phyloP scores from a whole-genome alignment of 2,113 vertebrate species.

The Himantopus leucocephalus region DNA sequence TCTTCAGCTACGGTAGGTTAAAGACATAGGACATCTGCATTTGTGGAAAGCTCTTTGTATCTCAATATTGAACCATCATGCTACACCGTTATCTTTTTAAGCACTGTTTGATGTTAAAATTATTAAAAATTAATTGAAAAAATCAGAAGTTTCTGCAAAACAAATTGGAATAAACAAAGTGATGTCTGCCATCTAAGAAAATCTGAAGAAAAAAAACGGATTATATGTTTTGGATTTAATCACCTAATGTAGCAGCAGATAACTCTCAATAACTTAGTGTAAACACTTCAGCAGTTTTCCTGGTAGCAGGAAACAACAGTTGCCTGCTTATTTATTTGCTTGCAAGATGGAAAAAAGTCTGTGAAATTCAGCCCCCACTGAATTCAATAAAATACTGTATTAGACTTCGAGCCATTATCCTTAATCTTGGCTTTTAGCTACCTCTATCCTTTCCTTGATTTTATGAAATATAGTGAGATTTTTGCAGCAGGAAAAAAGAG shows the following conservation, averaged over 20 bases:
- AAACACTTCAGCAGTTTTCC: neutral
- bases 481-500: neutral
- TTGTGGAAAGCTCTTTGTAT: neutral
- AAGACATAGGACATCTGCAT: neutral
- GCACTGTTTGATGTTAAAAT: neutral
- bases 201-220: neutral
- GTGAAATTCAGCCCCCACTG: neutral
- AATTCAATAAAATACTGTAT: neutral
- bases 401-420: neutral
- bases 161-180: neutral
- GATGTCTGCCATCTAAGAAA: neutral
- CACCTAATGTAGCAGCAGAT: neutral
- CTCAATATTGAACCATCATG: neutral
- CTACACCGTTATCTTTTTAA: neutral
- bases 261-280: neutral
- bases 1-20: neutral
- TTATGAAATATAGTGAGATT: neutral
- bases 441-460: neutral
- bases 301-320: neutral
- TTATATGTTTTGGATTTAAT: neutral
- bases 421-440: slow-evolving; percentile 1
- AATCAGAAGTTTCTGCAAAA: neutral
- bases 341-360: neutral
- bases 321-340: neutral
- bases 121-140: neutral